Evolutionary conservation across 1,140 invertebrate genomes (phyloP).

Genomic region (Brachionus rotundiformis): DNA sequence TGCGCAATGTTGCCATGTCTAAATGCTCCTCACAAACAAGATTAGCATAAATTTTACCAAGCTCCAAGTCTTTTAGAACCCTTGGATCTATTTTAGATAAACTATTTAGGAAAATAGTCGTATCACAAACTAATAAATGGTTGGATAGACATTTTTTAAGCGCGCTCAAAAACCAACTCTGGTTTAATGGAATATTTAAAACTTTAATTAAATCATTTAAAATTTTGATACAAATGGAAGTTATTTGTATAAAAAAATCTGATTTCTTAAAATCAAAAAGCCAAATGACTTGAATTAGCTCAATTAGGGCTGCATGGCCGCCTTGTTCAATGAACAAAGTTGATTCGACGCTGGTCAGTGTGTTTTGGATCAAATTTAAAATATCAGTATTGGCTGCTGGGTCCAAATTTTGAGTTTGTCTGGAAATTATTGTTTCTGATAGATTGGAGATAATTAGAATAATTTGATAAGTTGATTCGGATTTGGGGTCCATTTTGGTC

Average conservation of each 20-base stretch:
- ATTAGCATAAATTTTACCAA: neutral
- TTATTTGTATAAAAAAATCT: neutral
- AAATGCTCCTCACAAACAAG: neutral
- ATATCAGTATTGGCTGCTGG: neutral
- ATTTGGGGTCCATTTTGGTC: neutral
- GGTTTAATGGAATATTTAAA: neutral
- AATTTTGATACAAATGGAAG: neutral
- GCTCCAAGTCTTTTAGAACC: neutral
- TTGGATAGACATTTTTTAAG: slow-evolving; percentile 11
- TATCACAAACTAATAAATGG: neutral
- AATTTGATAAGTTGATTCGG: neutral
- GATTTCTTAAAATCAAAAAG: neutral
- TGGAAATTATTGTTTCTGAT: neutral
- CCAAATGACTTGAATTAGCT: slow-evolving; percentile 23
- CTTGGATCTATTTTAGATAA: neutral
- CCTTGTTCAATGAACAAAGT: neutral
- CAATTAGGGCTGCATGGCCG: neutral
- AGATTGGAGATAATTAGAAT: neutral
- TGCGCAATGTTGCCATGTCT: neutral
- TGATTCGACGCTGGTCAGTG: neutral
- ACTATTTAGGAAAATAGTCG: neutral
- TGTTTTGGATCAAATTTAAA: neutral
- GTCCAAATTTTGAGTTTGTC: neutral
- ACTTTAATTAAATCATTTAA: neutral
- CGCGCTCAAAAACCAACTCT: neutral